Percentiles rank a stretch among this genome's conserved stretches.
These are phyloP conservation scores for Nomia melanderi DNA, from an alignment of 1,140 invertebrate genomes.

Conservation along the genomic window DNA sequence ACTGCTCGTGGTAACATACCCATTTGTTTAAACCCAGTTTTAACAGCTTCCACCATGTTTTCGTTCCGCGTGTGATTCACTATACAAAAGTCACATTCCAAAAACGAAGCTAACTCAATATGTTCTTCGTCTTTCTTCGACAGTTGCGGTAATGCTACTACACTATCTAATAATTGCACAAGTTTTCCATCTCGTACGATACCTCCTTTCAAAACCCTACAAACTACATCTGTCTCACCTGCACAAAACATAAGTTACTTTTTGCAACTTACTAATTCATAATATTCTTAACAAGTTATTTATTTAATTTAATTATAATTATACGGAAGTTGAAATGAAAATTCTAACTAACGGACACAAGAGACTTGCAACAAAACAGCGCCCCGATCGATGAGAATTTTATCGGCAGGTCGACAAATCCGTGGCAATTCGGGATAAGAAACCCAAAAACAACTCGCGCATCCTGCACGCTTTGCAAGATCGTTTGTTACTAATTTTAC, in stretches of 20 bases:
- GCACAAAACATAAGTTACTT: background rate
- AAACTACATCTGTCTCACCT: slow-evolving; percentile 32
- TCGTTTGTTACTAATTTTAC: slow-evolving; percentile 46
- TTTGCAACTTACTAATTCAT: too few species aligned
- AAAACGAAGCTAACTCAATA: slow-evolving; percentile 45
- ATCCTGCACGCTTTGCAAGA: slow-evolving; percentile 41
- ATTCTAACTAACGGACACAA: slow-evolving; percentile 44
- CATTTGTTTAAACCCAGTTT: slow-evolving; percentile 46
- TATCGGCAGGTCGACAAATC: slow-evolving; percentile 48
- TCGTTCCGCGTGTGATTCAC: slow-evolving; percentile 48
- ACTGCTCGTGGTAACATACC: slow-evolving; percentile 7
- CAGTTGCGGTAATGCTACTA: slow-evolving; percentile 44
- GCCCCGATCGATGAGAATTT: slow-evolving; percentile 58
- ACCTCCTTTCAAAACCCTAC: slow-evolving; percentile 53
- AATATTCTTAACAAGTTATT: too few species aligned
- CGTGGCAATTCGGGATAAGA: slow-evolving; percentile 52
- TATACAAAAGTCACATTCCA: slow-evolving; percentile 59
- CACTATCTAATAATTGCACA: slow-evolving; percentile 43
- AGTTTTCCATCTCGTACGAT: slow-evolving; percentile 33
- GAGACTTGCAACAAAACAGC: slow-evolving; percentile 43
- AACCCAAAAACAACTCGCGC: slow-evolving; percentile 46
- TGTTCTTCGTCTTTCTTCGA: slow-evolving; percentile 49
- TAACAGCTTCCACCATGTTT: slow-evolving; percentile 46
- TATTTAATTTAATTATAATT: too few species aligned
- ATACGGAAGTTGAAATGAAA: background rate